These are phyloP conservation scores for Rhinichthys osculus DNA, from an alignment of 2,797 vertebrate genomes.

Conservation along the genomic window DNA sequence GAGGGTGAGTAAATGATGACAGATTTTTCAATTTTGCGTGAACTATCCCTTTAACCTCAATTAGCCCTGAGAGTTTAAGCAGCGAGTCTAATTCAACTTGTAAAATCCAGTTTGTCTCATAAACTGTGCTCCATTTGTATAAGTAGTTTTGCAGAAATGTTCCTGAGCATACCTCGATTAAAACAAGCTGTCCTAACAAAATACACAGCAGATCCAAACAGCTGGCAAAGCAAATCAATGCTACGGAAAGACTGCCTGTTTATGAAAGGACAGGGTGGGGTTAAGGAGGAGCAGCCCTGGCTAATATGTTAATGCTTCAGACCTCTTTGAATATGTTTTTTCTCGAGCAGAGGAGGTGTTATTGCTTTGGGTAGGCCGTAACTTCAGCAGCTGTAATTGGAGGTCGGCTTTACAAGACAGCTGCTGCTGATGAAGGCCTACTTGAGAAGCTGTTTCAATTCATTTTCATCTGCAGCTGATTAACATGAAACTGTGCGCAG, in stretches of 20 bases:
- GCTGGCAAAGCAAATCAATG: conserved; percentile 47
- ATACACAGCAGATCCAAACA: conserved; percentile 51
- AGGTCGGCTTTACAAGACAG: conserved; percentile 27
- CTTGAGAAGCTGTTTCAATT: conserved; percentile 45
- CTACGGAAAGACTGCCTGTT: conserved; percentile 28
- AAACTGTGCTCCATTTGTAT: conserved; percentile 48
- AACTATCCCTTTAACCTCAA: conserved; percentile 27
- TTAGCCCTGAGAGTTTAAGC: conserved; percentile 41
- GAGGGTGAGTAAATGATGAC: background rate
- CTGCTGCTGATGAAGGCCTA: conserved; percentile 36
- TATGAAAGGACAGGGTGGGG: conserved; percentile 22
- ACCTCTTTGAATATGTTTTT: conserved; percentile 21
- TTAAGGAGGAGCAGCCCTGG: conserved; percentile 22
- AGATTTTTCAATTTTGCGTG: background rate
- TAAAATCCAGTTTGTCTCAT: conserved; percentile 41
- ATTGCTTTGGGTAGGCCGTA: conserved; percentile 13
- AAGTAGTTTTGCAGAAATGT: conserved; percentile 52
- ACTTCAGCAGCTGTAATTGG: conserved; percentile 38
- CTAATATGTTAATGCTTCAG: conserved; percentile 38
- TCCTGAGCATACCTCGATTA: conserved; percentile 54
- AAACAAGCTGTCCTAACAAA: conserved; percentile 61
- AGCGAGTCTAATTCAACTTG: conserved; percentile 25
- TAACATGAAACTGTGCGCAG: conserved; percentile 33
- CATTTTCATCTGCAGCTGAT: conserved; percentile 51
- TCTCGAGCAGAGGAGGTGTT: conserved; percentile 14